Evolutionary conservation across 1,140 invertebrate species (phyloP), one percentile per base, ranked within the genome.

Genomic region (Drosophila pachea): DNA sequence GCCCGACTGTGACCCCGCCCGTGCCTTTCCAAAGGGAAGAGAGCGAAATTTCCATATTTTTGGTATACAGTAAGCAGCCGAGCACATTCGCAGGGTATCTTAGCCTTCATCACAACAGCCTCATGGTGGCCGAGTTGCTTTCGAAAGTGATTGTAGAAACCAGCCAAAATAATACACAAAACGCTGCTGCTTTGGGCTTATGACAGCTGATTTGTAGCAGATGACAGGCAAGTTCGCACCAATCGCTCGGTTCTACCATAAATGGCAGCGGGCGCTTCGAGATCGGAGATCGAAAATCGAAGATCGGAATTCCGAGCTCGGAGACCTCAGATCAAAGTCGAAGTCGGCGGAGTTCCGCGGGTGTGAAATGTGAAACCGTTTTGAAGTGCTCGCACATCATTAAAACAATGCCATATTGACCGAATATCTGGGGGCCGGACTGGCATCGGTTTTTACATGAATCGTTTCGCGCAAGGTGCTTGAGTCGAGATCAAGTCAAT

Each of bases 141-240:
- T 83, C 84, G 73, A 84, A 84, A 84, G 79, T 84, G 79, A 84
- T 84, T 84, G 79, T 84, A 86, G 77, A 71, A 82, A 67, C 45
- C 32, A 61, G 52, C 56, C 63, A 78, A 77, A 68, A 73, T 56
- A 43, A 60, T 33, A 32, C 38, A 50, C 40, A 42, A 54, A 49
- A 29, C 36, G 55, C 55, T 62, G 74, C 60, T 42, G 55, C 31
- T 29, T 71, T 61, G 69, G 72, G 35, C 74, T 84, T 84, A 76
- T 84, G 78, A 83, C 78, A 83, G 79, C 81, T 86, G 81, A 84
- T 84, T 84, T 84, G 79, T 84, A 79, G 81, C 81, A 84, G 79
- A 84, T 84, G 79, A 84, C 79, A 86, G 79, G 76, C 76, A 86
- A 84, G 79, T 84, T 83, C 79, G 78, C 78, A 68, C 79, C 78